A percentile compares a stretch with the other conserved stretches of the same genome.
phyloP scores from a whole-genome alignment of 2,797 vertebrate species.

The Neopelma chrysocephalum region DNA sequence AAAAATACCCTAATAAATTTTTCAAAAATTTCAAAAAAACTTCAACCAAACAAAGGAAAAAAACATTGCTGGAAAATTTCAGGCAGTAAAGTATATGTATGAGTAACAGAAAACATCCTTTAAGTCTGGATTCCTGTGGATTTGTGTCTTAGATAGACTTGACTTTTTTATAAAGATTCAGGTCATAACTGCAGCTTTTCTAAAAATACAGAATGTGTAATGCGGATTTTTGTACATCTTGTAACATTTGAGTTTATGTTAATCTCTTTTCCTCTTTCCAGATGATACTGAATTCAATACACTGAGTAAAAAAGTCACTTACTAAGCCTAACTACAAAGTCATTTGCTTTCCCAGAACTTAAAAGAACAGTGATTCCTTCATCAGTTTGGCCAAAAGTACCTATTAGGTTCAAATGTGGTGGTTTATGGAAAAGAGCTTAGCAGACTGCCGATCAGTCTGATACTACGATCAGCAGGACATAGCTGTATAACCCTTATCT shows the following conservation, averaged over 20 bases:
- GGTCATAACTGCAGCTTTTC: background rate
- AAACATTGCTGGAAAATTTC: background rate
- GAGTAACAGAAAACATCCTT: background rate
- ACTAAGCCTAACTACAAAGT: background rate
- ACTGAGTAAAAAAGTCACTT: background rate
- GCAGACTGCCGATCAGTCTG: background rate
- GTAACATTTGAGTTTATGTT: background rate
- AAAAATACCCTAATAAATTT: background rate
- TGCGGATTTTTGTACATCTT: background rate
- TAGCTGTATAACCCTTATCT: background rate
- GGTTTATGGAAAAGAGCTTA: background rate
- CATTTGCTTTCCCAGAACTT: background rate
- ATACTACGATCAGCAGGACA: background rate
- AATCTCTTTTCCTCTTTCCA: background rate
- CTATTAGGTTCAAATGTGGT: background rate
- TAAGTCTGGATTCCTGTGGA: background rate
- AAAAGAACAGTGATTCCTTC: background rate
- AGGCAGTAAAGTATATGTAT: background rate
- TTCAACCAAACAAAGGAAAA: background rate
- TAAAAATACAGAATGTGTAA: background rate
- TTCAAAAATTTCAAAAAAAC: no score
- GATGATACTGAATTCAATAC: background rate
- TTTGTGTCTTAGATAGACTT: background rate
- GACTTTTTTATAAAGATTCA: background rate
- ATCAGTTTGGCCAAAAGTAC: background rate